Evolutionary conservation across 2,888 invertebrate genomes (phyloP), one percentile per base, ranked within the genome.

Genomic region (Coecobrya sp.): DNA sequence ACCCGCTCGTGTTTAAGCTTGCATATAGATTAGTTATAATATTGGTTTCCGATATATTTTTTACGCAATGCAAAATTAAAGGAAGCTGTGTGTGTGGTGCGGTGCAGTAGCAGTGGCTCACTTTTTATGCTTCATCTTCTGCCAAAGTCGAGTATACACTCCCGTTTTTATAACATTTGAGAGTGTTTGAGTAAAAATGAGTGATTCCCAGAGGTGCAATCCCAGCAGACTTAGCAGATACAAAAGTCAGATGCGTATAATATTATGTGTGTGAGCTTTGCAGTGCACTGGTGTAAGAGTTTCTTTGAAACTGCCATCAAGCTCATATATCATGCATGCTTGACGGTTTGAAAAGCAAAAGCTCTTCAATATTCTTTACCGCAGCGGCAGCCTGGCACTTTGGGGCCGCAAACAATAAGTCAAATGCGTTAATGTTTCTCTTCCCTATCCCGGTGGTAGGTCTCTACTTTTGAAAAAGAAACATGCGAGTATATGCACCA

Each of bases 281-380:
- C 68, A 27, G 7, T 36, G 7, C 36, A 36, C 3, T 36, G 36
- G 36, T 36, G 36, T 36, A 59, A 59, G 59, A 52, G 81, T 25
- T 52, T 42, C 87, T 87, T 45, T 81, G 65, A 27, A 49, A 65
- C 59, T 87, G 55, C 81, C 84, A 82, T 89, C 84, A 76, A 88
- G 25, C 45, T 81, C 84, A 89, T 89, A 84, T 73, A 89, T 89
- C 89, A 89, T 89, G 89, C 84, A 89, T 70, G 70, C 30, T 8
- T 85, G 85, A 62, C 85, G 85, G 82, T 25, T 62, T 45, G 42
- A 85, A 65, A 85, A 85, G 42, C 85, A 52, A 65, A 65, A 81
- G 19, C 81, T 89, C 89, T 89, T 89, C 82, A 89, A 89, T 89
- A 82, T 89, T 89, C 89, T 62, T 81, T 68, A 89, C 89, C 81